Evolutionary conservation across 2,113 vertebrate species (phyloP).

Genomic region (Regulus satrapa): DNA sequence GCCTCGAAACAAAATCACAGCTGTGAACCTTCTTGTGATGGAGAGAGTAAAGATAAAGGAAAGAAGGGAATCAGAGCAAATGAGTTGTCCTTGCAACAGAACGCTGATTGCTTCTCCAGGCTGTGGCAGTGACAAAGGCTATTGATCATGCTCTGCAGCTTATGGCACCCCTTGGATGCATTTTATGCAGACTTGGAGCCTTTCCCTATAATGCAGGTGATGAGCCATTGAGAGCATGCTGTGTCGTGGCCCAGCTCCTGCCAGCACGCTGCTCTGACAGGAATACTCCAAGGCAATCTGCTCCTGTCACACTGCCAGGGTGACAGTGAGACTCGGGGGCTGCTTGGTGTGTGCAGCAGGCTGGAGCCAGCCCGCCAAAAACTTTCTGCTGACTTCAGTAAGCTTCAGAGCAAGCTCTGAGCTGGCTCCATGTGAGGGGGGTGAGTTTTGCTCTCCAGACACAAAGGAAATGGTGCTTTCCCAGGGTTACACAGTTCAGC

Average conservation of each 20-base stretch:
- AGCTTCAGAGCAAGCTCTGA: neutral
- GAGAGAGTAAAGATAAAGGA: neutral
- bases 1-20: neutral
- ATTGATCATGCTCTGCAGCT: neutral
- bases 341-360: neutral
- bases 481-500: neutral
- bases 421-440: neutral
- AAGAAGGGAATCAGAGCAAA: neutral
- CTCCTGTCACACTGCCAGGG: neutral
- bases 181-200: neutral
- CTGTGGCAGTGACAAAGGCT: neutral
- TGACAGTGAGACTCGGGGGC: fast-evolving
- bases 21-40: neutral
- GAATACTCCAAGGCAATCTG: neutral
- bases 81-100: neutral
- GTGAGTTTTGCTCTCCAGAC: neutral
- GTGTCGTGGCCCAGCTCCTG: neutral
- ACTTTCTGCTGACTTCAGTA: neutral
- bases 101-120: neutral
- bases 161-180: neutral
- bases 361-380: neutral
- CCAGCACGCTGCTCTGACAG: neutral
- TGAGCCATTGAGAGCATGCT: neutral
- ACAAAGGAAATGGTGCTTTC: neutral
- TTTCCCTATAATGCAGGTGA: neutral